phyloP scores from a whole-genome alignment of 2,113 vertebrate species.

The Sturnira hondurensis region DNA sequence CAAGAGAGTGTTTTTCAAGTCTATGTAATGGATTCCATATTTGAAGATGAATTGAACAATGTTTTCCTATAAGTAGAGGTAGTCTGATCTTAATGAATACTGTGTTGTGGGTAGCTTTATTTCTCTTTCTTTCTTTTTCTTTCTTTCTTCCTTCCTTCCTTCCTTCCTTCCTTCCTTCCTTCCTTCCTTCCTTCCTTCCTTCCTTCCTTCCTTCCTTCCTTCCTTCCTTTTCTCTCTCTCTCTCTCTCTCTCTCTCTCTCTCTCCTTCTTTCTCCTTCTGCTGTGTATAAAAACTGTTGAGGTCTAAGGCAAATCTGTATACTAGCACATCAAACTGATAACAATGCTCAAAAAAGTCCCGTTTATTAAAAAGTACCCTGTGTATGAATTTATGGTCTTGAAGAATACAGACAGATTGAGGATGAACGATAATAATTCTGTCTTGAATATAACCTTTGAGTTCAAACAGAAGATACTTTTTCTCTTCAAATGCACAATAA shows the following conservation, averaged over 20 bases:
- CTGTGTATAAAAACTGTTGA: not conserved
- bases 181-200: not conserved
- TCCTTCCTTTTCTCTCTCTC: too few relatives aligned
- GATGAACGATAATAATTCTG: not conserved
- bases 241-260: not conserved
- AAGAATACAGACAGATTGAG: not conserved
- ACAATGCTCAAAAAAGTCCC: not conserved
- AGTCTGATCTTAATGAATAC: not conserved
- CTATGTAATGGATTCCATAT: not conserved
- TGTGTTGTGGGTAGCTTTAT: not conserved
- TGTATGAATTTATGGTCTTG: not conserved
- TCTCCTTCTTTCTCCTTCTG: not conserved
- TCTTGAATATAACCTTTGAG: not conserved
- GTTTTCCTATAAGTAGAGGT: not conserved
- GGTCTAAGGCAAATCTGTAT: not conserved
- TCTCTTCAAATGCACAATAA: not conserved
- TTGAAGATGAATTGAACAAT: not conserved
- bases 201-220: too few relatives aligned
- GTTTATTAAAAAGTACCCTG: not conserved
- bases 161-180: not conserved
- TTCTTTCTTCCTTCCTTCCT: too few relatives aligned
- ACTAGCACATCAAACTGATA: not conserved
- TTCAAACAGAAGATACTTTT: not conserved
- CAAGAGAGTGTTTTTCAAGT: not conserved
- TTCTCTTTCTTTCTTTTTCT: too few relatives aligned